Conservation (phyloP, 2,888 invertebrate species). For the Rambutsinella grinnellia region DNA sequence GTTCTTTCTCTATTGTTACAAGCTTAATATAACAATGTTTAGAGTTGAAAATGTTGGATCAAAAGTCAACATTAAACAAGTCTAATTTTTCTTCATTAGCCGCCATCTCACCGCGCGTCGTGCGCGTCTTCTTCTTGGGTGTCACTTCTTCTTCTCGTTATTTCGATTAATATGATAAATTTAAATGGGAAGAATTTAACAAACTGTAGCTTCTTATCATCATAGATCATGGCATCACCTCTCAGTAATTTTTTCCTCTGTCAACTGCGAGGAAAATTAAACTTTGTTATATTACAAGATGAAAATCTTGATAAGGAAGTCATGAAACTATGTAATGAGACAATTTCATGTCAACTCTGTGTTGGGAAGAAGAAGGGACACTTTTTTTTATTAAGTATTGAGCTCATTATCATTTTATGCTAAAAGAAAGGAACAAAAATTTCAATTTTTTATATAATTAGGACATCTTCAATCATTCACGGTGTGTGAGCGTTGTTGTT, state of each 20-base stretch:
- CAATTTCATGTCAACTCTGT: slow-evolving; percentile 40
- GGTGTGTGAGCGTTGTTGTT: background rate
- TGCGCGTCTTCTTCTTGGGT: slow-evolving; percentile 20
- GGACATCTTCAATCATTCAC: slow-evolving; percentile 26
- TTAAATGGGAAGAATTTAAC: background rate
- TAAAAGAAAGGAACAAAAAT: background rate
- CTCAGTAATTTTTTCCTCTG: background rate
- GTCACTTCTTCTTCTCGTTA: slow-evolving; percentile 34
- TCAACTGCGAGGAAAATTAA: background rate
- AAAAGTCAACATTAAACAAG: no score
- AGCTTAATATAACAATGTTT: no score
- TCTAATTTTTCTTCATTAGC: no score
- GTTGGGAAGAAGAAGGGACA: background rate
- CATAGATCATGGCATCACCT: background rate
- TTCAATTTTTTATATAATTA: slow-evolving; percentile 38
- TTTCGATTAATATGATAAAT: slow-evolving; percentile 24
- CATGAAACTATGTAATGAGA: slow-evolving; percentile 47
- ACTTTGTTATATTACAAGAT: slow-evolving; percentile 27
- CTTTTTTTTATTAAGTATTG: background rate
- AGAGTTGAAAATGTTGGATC: no score
- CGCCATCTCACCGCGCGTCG: no score
- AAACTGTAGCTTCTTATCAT: background rate
- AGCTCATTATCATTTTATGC: background rate
- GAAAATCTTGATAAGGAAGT: slow-evolving; percentile 50
- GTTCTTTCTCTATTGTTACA: background rate